Evolutionary conservation across 1,140 invertebrate genomes (phyloP), one percentile per base, ranked within the genome.

Genomic region (Meloidogyne exigua): DNA sequence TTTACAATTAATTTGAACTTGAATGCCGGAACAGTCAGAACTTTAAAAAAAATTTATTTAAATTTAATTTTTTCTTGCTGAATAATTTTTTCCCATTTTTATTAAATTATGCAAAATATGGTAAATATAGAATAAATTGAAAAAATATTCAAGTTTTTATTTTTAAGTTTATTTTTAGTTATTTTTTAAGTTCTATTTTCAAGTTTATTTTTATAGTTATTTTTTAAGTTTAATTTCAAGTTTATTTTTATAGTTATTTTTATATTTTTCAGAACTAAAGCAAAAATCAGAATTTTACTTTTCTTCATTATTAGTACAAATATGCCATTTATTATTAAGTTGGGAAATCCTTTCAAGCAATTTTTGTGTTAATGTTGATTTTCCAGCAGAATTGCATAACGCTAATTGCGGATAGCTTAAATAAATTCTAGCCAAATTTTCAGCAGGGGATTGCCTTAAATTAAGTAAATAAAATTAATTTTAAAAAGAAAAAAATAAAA

Each of bases 321-420:
- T 82, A 72, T 82, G 77, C 85, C 78, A 87, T 66, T 81, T 85
- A 23, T 71, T 75, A 68, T 87, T 82, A 11, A 87, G 68, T 4
- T 79, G 75, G 26, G 81, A 68, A 63, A 87, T 77, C 12, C 80
- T 75, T 32, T 80, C 66, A 10, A 69, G 23, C 21, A 87, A 57
- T 26, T 81, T 83, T 65, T 88, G 80, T 18, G 73, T 76, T 25
- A 87, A 64, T 3, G 83, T 84, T 15, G 81, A 78, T 44, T 82
- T 87, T 12, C 83, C 76, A 13, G 85, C 81, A 25, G 75, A 39
- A 71, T 82, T 88, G 69, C 85, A 87, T 25, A 85, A 77, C 12
- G 80, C 72, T 15, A 84, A 72, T 25, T 77, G 70, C 5, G 84
- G 87, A 64, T 88, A 87, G 26, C 80, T 76, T 26, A 87, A 64